A percentile compares a stretch with the other conserved stretches of the same genome.
Conservation (phyloP, 1,140 invertebrate species). For the Mylabris phalerata region DNA sequence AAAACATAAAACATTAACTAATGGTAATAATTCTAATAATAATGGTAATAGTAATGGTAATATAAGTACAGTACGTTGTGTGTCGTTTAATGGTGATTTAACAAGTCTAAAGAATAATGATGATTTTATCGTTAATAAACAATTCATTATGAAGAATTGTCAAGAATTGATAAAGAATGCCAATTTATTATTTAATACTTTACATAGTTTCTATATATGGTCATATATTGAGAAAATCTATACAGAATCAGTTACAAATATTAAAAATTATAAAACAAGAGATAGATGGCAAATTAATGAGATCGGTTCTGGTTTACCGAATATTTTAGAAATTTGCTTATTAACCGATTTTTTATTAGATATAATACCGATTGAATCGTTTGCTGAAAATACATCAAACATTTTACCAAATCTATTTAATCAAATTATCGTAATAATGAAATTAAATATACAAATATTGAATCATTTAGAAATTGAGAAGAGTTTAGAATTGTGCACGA, state of each 20-base stretch:
- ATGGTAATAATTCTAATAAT: too few species aligned
- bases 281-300: constrained; percentile 42
- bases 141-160: constrained; percentile 37
- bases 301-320: constrained; percentile 55
- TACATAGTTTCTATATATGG: constrained; percentile 85
- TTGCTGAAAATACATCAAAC: constrained; percentile 71
- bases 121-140: constrained; percentile 32
- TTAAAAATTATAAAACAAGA: constrained; percentile 30
- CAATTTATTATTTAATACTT: constrained; percentile 76
- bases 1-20: constrained; percentile 25
- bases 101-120: constrained; percentile 35
- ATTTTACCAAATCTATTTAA: constrained; percentile 68
- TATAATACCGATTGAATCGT: constrained; percentile 72
- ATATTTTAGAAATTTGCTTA: constrained; percentile 59
- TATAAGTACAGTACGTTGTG: constrained; percentile 30
- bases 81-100: constrained; percentile 39
- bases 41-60: too few species aligned
- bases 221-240: constrained; percentile 69
- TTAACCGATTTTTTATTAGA: constrained; percentile 74
- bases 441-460: constrained; percentile 51
- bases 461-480: constrained; percentile 56
- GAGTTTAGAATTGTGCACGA: constrained; percentile 62
- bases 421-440: constrained; percentile 57
- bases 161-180: constrained; percentile 72
- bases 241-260: constrained; percentile 46